A percentile compares a stretch with the other conserved stretches of the same genome.
Conservation (phyloP, 2,797 vertebrate genomes). For the Pseudochromis fuscus region DNA sequence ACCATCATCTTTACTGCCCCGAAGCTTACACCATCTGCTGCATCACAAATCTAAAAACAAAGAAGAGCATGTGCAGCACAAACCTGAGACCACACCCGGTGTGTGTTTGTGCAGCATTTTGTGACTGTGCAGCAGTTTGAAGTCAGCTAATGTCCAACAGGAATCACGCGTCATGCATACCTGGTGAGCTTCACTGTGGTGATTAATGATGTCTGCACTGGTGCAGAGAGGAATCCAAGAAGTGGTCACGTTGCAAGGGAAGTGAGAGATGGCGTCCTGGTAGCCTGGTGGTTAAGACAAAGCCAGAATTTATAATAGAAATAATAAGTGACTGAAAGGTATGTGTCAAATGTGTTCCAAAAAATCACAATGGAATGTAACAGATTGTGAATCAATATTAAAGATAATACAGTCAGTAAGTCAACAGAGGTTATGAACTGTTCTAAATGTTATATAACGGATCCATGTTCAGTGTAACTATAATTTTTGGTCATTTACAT, state of each 20-base stretch:
- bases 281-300: background rate
- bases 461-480: too few species aligned
- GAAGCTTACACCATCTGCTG: conserved; percentile 12
- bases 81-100: too few species aligned
- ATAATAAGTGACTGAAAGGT: background rate
- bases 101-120: too few species aligned
- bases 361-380: too few species aligned
- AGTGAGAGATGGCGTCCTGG: background rate
- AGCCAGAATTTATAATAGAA: background rate
- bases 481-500: too few species aligned
- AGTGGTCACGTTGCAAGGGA: background rate
- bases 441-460: too few species aligned
- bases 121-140: too few species aligned
- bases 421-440: too few species aligned
- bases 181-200: background rate
- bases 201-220: background rate
- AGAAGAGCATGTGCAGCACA: too few species aligned
- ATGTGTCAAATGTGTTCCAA: background rate
- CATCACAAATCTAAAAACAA: background rate
- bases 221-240: background rate
- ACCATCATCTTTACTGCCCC: background rate
- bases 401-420: background rate
- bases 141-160: too few species aligned
- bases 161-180: too few species aligned
- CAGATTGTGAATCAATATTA: background rate